Percentiles rank a stretch among this genome's conserved stretches.
Evolutionary conservation across 2,888 invertebrate species (phyloP).

Genomic region (Pegoplata infirma): DNA sequence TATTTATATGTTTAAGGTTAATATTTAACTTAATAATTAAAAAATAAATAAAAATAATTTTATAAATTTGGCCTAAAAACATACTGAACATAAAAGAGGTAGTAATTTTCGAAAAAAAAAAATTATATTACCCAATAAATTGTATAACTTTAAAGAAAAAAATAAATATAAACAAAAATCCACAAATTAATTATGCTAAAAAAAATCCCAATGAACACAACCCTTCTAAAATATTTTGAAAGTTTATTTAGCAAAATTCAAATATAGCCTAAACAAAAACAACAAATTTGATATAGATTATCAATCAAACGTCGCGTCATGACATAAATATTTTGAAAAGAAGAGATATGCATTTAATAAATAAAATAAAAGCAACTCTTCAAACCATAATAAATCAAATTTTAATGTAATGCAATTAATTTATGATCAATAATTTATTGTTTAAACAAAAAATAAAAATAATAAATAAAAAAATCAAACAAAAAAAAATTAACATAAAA

Average conservation of each 20-base stretch:
- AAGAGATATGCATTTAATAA: not conserved
- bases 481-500: too few relatives aligned
- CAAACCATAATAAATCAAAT: constrained; percentile 22
- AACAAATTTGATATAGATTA: constrained; percentile 28
- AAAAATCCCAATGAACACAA: constrained; percentile 2
- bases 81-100: not conserved
- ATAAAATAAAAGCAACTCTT: not conserved
- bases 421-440: constrained; percentile 20
- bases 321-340: constrained; percentile 3
- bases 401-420: constrained; percentile 17
- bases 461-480: too few relatives aligned
- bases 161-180: not conserved
- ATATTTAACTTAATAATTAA: not conserved
- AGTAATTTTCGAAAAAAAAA: not conserved
- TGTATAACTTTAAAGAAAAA: not conserved
- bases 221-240: constrained; percentile 22
- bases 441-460: not conserved
- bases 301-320: constrained; percentile 39
- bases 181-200: constrained; percentile 18
- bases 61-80: constrained; percentile 26
- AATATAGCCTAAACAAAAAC: constrained; percentile 7
- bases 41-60: constrained; percentile 7
- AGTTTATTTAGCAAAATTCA: not conserved
- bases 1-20: not conserved
- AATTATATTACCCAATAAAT: not conserved